Conservation (phyloP, 2,888 invertebrate species). For the Rosalia funebris region DNA sequence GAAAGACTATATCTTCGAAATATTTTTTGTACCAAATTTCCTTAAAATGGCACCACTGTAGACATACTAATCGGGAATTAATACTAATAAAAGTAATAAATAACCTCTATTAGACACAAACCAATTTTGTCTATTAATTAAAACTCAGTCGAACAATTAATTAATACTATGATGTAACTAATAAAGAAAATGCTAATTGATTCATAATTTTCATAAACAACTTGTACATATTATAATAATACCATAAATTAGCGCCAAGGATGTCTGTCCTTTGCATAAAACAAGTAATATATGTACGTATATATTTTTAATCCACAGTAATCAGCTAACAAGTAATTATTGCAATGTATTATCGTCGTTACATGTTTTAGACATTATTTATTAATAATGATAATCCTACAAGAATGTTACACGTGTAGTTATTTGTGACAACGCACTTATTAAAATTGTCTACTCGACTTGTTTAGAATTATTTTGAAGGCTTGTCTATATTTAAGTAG, state of each 20-base stretch:
- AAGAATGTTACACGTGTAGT: too few species aligned
- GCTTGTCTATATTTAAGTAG: too few species aligned
- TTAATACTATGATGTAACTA: constrained; percentile 4
- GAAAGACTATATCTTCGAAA: too few species aligned
- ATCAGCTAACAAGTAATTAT: constrained; percentile 20
- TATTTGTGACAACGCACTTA: too few species aligned
- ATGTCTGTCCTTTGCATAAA: constrained; percentile 12
- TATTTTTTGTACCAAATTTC: too few species aligned
- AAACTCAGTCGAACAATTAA: constrained; percentile 1
- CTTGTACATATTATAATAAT: constrained; percentile 15
- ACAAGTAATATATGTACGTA: neutral
- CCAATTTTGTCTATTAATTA: constrained; percentile 9
- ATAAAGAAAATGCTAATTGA: constrained; percentile 16
- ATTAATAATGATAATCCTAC: too few species aligned
- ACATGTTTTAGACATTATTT: constrained; percentile 9
- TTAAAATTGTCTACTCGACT: too few species aligned
- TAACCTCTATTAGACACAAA: neutral
- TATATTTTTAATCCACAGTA: constrained; percentile 9
- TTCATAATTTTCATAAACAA: constrained; percentile 15
- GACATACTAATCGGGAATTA: neutral
- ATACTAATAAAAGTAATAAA: neutral
- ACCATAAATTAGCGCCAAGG: constrained; percentile 18
- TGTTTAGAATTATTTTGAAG: too few species aligned
- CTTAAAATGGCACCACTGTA: too few species aligned
- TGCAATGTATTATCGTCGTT: constrained; percentile 10